A percentile compares a stretch with the other conserved stretches of the same genome.
phyloP scores from a whole-genome alignment of 2,888 invertebrate species.

The Parnassius glacialis region DNA sequence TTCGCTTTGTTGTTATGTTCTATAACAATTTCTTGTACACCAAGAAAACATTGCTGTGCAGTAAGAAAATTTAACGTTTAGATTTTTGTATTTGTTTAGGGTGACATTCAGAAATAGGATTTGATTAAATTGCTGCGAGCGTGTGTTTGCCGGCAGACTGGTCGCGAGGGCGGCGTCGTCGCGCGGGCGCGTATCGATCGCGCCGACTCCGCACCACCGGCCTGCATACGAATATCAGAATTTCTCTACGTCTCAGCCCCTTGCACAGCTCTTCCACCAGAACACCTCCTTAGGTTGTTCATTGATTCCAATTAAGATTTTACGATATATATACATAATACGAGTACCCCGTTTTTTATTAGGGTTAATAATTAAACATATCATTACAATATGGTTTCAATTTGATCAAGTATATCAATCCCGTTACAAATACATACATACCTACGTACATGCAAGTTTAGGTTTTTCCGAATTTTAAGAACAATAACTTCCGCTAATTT shows the following conservation, averaged over 20 bases:
- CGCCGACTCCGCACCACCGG: conserved; percentile 46
- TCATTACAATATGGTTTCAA: neutral
- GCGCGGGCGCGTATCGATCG: conserved; percentile 80
- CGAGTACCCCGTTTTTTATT: too few relatives aligned
- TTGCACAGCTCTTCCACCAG: conserved; percentile 66
- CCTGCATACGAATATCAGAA: conserved; percentile 78
- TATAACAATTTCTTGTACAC: too few relatives aligned
- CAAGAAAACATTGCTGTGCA: neutral
- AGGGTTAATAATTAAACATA: neutral
- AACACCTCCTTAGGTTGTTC: conserved; percentile 57
- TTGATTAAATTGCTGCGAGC: conserved; percentile 53
- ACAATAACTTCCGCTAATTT: too few relatives aligned
- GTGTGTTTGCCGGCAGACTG: conserved; percentile 58
- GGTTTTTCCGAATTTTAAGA: too few relatives aligned
- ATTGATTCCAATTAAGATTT: neutral
- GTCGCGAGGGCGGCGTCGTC: conserved; percentile 60
- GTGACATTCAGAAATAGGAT: conserved; percentile 34
- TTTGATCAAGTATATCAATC: too few relatives aligned
- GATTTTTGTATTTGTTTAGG: conserved; percentile 11
- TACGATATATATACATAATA: neutral
- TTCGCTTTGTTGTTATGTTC: too few relatives aligned
- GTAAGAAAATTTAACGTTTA: conserved; percentile 3
- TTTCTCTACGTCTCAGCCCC: conserved; percentile 67
- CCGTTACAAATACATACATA: too few relatives aligned
- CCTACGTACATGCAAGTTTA: too few relatives aligned